Evolutionary conservation across 2,113 vertebrate species (phyloP).

Genomic region (Hypomesus transpacificus): DNA sequence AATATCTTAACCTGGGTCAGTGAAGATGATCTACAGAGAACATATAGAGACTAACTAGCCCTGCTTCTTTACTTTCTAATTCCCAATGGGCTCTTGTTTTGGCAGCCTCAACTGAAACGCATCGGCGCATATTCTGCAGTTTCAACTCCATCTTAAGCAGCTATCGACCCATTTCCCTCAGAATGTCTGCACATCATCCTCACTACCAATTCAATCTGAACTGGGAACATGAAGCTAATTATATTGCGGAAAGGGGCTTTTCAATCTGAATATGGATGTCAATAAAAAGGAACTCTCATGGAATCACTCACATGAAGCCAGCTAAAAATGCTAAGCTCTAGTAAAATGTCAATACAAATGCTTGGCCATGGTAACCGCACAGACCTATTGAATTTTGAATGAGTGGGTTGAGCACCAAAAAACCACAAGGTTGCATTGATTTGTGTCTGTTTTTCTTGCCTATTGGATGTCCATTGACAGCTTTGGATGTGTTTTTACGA

Average conservation of each 20-base stretch:
- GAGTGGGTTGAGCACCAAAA: not conserved
- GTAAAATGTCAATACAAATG: constrained; percentile 1
- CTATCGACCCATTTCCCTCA: too few species aligned
- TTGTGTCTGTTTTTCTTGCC: constrained; percentile 13
- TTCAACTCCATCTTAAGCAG: too few species aligned
- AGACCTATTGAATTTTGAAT: not conserved
- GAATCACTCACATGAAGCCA: not conserved
- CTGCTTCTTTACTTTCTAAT: too few species aligned
- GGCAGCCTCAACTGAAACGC: too few species aligned
- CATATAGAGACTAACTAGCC: too few species aligned
- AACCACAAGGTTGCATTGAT: constrained; percentile 19
- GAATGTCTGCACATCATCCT: not conserved
- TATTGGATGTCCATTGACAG: constrained; percentile 8
- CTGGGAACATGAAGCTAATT: constrained; percentile 4
- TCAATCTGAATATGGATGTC: not conserved
- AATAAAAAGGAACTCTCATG: constrained; percentile 3
- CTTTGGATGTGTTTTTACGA: not conserved
- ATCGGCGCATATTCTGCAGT: too few species aligned
- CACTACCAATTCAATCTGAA: not conserved
- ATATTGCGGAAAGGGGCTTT: not conserved
- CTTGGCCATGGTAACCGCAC: not conserved
- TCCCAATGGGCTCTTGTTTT: too few species aligned
- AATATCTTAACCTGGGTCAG: too few species aligned
- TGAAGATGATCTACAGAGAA: too few species aligned
- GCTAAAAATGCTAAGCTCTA: too few species aligned